These are phyloP conservation scores for Hemibagrus guttatus DNA, from an alignment of 2,797 vertebrate genomes.

Conservation along the genomic window DNA sequence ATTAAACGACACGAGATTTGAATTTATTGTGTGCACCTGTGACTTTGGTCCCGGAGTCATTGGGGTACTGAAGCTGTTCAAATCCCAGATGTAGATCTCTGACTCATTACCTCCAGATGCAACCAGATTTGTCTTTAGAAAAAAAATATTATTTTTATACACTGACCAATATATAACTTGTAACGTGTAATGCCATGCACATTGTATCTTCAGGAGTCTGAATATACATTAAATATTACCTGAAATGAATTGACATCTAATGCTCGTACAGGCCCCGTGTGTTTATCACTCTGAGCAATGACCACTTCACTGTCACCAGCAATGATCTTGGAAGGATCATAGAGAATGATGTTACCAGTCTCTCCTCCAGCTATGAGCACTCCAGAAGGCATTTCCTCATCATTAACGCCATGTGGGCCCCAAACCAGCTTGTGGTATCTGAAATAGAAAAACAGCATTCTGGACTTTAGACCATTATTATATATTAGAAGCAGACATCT, in stretches of 20 bases:
- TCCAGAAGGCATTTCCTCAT: slow-evolving; percentile 76
- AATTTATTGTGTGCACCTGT: slow-evolving; percentile 76
- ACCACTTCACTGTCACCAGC: slow-evolving; percentile 83
- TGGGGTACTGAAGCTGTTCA: slow-evolving; percentile 92
- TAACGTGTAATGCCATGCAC: background rate
- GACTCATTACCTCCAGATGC: slow-evolving; percentile 97
- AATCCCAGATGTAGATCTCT: slow-evolving; percentile 99
- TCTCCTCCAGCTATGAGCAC: slow-evolving; percentile 93
- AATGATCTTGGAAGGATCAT: slow-evolving; percentile 90
- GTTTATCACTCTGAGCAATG: slow-evolving; percentile 88
- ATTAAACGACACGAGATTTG: background rate
- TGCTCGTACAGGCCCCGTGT: slow-evolving; percentile 90
- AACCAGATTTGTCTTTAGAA: slow-evolving; percentile 85
- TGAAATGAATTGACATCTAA: slow-evolving; percentile 95
- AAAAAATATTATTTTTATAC: background rate
- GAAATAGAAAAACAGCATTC: background rate
- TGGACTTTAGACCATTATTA: background rate
- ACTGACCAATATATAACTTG: background rate
- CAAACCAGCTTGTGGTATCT: slow-evolving; percentile 98
- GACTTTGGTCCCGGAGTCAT: slow-evolving; percentile 97
- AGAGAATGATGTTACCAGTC: slow-evolving; percentile 92
- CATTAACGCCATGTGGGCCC: slow-evolving; percentile 82
- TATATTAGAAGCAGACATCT: background rate
- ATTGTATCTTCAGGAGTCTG: background rate
- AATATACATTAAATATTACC: slow-evolving; percentile 65